phyloP scores from a whole-genome alignment of 2,113 vertebrate genomes.

The Brachypteracias leptosomus region DNA sequence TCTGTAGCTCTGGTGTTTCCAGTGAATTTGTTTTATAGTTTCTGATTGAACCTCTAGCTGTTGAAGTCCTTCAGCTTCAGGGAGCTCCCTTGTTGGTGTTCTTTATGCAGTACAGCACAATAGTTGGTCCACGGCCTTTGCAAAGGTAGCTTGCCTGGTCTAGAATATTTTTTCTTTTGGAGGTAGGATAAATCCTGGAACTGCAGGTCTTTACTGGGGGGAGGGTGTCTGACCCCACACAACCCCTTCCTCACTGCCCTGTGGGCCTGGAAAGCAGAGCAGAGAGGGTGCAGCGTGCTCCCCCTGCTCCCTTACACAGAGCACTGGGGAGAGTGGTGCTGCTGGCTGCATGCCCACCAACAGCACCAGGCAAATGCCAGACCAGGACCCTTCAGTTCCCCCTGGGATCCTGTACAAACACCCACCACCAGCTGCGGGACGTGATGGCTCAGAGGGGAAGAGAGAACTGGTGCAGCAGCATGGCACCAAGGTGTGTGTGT shows the following conservation, averaged over 20 bases:
- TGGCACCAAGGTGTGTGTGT: fast-evolving
- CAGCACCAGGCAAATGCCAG: background rate
- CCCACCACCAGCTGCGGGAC: fast-evolving
- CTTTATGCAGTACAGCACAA: fast-evolving
- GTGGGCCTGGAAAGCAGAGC: fast-evolving
- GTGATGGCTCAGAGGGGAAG: background rate
- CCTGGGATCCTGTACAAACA: fast-evolving
- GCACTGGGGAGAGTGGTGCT: fast-evolving
- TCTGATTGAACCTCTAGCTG: background rate
- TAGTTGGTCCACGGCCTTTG: background rate
- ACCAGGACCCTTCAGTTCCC: background rate
- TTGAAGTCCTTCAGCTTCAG: background rate
- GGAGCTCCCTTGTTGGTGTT: fast-evolving
- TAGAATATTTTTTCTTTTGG: background rate
- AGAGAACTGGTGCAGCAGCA: fast-evolving
- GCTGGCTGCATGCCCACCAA: fast-evolving
- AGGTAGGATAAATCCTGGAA: background rate
- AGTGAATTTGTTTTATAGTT: background rate
- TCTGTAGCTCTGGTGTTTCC: background rate
- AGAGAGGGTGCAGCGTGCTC: background rate
- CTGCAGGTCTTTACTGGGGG: background rate
- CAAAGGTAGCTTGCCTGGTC: background rate
- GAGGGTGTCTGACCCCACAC: background rate
- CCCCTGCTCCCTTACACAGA: no score
- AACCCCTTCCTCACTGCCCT: background rate